phyloP scores from a whole-genome alignment of 2,113 vertebrate genomes.

The Ellobius talpinus region DNA sequence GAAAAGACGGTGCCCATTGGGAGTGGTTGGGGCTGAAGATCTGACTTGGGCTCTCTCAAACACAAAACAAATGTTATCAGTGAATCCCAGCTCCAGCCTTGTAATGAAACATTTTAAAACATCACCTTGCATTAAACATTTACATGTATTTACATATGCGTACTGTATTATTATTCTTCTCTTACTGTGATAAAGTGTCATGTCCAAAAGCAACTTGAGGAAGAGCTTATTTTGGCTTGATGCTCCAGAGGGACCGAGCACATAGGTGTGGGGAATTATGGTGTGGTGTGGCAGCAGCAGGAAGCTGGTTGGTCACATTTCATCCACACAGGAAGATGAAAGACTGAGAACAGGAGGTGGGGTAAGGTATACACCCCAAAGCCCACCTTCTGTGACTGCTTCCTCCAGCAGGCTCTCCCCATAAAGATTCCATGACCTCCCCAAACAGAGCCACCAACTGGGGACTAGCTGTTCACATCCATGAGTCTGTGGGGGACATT shows the following conservation, averaged over 20 bases:
- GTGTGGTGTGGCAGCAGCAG: not conserved
- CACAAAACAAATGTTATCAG: not conserved
- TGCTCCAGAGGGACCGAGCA: not conserved
- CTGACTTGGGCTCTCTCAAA: not conserved
- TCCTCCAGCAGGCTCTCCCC: not conserved
- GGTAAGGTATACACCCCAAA: not conserved
- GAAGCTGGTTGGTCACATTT: not conserved
- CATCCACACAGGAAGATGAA: not conserved
- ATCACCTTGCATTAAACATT: not conserved
- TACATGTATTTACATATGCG: not conserved
- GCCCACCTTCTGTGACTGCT: not conserved
- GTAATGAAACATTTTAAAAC: not conserved
- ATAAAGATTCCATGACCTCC: not conserved
- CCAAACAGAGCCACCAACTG: not conserved
- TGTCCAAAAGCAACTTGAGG: not conserved
- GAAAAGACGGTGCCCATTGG: not conserved
- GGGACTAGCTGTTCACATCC: not conserved
- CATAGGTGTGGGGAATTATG: not conserved
- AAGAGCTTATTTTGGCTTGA: not conserved
- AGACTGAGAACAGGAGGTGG: not conserved
- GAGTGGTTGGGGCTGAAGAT: not conserved
- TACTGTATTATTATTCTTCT: not conserved
- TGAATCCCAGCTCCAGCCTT: not conserved
- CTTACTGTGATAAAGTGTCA: not conserved
- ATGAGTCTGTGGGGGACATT: not conserved